Percentiles rank a stretch among this genome's conserved stretches.
Conservation (phyloP, 2,888 invertebrate genomes). For the Ypsolopha scabrella region DNA sequence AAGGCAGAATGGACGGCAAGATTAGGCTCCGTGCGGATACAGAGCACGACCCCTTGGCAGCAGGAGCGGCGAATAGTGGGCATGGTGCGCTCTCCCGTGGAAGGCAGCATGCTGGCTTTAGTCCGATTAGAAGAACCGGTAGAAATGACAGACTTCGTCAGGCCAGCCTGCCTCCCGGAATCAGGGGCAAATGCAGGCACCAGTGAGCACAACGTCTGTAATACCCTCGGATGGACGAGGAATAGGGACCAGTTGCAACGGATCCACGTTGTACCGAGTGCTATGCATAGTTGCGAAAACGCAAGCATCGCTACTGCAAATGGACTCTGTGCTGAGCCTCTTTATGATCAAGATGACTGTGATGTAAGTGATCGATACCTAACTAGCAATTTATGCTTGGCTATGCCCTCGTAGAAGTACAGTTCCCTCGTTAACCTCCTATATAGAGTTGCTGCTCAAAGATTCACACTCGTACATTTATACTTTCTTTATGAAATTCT, state of each 20-base stretch:
- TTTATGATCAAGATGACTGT: conserved; percentile 84
- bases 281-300: conserved; percentile 87
- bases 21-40: conserved; percentile 80
- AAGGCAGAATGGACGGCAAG: conserved; percentile 89
- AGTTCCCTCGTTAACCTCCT: too few species aligned
- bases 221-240: conserved; percentile 88
- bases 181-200: conserved; percentile 37
- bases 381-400: too few species aligned
- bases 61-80: conserved; percentile 87
- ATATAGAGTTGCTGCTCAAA: too few species aligned
- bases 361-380: conserved; percentile 85
- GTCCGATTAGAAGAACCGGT: conserved; percentile 83
- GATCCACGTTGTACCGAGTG: conserved; percentile 79
- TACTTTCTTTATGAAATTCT: too few species aligned
- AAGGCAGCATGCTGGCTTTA: conserved; percentile 87
- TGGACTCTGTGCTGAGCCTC: conserved; percentile 85
- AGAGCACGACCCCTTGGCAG: conserved; percentile 88
- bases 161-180: conserved; percentile 84
- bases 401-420: too few species aligned
- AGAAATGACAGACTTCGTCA: conserved; percentile 82
- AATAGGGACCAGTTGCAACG: conserved; percentile 86
- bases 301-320: conserved; percentile 87
- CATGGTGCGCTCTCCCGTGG: conserved; percentile 90
- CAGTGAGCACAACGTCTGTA: conserved; percentile 68
- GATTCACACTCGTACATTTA: too few species aligned